Base-by-base conservation (phyloP, 2,113 vertebrate genomes). In the Albula glossodonta region DNA sequence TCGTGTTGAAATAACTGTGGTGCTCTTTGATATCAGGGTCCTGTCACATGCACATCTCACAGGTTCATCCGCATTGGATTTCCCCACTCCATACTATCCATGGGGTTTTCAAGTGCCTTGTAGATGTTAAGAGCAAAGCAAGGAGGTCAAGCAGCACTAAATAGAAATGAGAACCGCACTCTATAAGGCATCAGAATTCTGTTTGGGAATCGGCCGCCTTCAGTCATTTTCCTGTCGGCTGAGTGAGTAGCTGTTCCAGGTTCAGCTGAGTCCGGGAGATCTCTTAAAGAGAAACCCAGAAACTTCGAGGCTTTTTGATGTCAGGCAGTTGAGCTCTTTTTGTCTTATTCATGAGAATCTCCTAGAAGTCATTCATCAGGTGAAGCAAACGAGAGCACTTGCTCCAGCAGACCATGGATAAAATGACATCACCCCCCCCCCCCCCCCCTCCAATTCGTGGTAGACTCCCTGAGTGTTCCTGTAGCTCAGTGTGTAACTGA, bases 81-180 rank as follows among this genome's bases (percentile, higher is more conserved):
- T 31, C 70, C 31, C 70, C 70, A 74, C 31, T 22, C 70, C 70
- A 31, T 74, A 25, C 70, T 31, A 74, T 22, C 1, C 31, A 22
- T 74, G 70, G 19, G 70, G 8, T 25, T 74, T 74, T 74, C 31
- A 74, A 74, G 70, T 74, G 70, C 70, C 70, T 74, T 74, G 70
- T 70, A 70, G 19, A 70, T 88, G 82, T 22, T 82, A 85, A 88
- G 77, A 83, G 79, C 85, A 88, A 87, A 88, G 85, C 83, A 87
- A 87, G 88, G 80, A 83, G 52, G 52, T 86, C 79, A 74, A 31
- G 70, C 70, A 74, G 8, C 31, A 22, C 7, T 74, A 31, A 31
- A 74, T 74, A 1, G n/a, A 31, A 74, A 74, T 31, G 9, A 25
- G 63, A 9, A 74, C 8, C 8, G 22, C 10, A 8, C 70, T 9